phyloP scores from a whole-genome alignment of 1,140 invertebrate species.

The Aphidius ervi region DNA sequence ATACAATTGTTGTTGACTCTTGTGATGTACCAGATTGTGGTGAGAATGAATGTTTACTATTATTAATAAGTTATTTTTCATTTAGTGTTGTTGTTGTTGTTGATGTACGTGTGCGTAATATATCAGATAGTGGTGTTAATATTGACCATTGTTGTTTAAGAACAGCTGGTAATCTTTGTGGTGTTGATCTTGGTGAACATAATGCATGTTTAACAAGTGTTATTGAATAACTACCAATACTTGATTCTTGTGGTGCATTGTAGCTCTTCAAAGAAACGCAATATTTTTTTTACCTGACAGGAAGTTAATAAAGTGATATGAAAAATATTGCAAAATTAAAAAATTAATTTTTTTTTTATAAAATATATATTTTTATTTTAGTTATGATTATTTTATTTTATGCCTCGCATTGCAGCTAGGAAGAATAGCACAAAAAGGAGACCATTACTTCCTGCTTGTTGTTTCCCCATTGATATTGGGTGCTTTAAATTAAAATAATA shows the following conservation, averaged over 20 bases:
- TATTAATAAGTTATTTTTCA: neutral
- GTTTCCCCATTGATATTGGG: no score
- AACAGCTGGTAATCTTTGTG: conserved; percentile 46
- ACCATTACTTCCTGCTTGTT: no score
- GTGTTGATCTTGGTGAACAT: conserved; percentile 46
- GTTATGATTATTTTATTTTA: no score
- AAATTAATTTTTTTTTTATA: no score
- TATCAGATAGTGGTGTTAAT: conserved; percentile 47
- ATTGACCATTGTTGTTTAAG: conserved; percentile 33
- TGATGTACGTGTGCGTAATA: conserved; percentile 45
- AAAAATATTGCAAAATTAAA: no score
- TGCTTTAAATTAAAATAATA: no score
- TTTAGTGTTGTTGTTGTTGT: conserved; percentile 16
- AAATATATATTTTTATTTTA: no score
- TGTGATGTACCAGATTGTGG: conserved; percentile 44
- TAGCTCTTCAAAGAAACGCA: no score
- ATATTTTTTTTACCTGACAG: no score
- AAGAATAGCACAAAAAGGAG: no score
- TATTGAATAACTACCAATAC: conserved; percentile 46
- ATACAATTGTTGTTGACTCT: conserved; percentile 32
- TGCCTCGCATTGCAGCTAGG: no score
- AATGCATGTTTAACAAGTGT: conserved; percentile 49
- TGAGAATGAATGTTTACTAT: conserved; percentile 34
- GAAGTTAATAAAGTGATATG: no score
- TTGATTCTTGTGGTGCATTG: conserved; percentile 32